Evolutionary conservation across 2,113 vertebrate species (phyloP).

Genomic region (Columbina picui): DNA sequence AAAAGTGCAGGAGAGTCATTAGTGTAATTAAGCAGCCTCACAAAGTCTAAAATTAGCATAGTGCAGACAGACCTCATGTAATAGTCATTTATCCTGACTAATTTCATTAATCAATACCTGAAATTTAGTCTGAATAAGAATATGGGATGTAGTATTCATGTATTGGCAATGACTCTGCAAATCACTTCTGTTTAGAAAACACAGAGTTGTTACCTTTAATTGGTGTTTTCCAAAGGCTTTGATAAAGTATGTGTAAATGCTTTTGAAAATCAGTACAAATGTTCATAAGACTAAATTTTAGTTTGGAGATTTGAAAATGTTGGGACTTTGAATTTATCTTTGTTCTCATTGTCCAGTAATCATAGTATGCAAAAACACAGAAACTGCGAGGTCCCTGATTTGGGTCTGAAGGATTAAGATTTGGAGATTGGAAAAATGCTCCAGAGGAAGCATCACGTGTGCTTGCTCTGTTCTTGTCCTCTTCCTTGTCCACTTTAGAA

Average conservation of each 20-base stretch:
- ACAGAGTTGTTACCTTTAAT: background rate
- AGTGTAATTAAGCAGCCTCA: background rate
- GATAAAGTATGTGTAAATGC: background rate
- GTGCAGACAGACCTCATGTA: background rate
- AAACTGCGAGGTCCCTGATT: background rate
- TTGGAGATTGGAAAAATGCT: background rate
- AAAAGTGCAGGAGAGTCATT: background rate
- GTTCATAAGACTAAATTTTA: background rate
- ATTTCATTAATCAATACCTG: background rate
- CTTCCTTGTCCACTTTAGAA: background rate
- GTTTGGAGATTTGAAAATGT: background rate
- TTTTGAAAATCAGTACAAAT: background rate
- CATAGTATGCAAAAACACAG: background rate
- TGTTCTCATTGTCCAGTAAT: background rate
- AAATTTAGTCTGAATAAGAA: background rate
- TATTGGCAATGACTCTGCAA: background rate
- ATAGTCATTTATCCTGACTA: background rate
- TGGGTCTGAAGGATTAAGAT: background rate
- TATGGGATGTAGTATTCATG: background rate
- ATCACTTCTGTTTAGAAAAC: background rate
- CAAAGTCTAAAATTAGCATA: background rate
- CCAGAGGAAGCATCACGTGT: accelerated
- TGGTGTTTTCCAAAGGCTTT: background rate
- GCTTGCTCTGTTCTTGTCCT: background rate
- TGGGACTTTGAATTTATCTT: background rate